phyloP scores from a whole-genome alignment of 2,113 vertebrate species.

The Arenaria interpres region DNA sequence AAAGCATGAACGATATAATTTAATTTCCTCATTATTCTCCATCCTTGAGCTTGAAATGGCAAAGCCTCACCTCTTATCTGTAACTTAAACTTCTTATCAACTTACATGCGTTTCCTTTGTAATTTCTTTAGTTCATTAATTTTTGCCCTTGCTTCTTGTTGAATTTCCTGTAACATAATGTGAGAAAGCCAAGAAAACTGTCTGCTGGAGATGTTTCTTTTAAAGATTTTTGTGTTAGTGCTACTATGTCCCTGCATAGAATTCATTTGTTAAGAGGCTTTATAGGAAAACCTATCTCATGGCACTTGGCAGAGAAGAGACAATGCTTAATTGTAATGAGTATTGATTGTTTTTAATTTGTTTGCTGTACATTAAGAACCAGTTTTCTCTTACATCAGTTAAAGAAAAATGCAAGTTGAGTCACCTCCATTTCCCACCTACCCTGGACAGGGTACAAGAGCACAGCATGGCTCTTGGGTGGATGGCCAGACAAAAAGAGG shows the following conservation, averaged over 20 bases:
- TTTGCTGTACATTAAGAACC: background rate
- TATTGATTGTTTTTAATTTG: background rate
- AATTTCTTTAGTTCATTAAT: background rate
- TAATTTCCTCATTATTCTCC: background rate
- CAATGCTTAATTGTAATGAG: background rate
- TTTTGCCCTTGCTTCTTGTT: background rate
- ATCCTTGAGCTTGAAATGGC: background rate
- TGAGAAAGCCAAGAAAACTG: background rate
- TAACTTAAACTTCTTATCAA: background rate
- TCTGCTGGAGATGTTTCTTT: background rate
- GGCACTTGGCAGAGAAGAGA: background rate
- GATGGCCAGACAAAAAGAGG: background rate
- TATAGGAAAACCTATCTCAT: background rate
- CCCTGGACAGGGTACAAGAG: no score
- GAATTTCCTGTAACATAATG: background rate
- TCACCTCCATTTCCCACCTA: background rate
- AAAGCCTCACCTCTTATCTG: background rate
- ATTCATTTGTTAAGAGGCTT: background rate
- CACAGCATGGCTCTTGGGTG: background rate
- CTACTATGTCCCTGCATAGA: background rate
- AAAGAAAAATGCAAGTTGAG: background rate
- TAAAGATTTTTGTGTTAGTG: background rate
- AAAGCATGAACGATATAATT: background rate
- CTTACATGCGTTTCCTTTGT: background rate
- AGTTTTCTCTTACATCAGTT: background rate